These are phyloP conservation scores for Metridium senile DNA, from an alignment of 92 coral and sea anemone species.

Conservation along the genomic window DNA sequence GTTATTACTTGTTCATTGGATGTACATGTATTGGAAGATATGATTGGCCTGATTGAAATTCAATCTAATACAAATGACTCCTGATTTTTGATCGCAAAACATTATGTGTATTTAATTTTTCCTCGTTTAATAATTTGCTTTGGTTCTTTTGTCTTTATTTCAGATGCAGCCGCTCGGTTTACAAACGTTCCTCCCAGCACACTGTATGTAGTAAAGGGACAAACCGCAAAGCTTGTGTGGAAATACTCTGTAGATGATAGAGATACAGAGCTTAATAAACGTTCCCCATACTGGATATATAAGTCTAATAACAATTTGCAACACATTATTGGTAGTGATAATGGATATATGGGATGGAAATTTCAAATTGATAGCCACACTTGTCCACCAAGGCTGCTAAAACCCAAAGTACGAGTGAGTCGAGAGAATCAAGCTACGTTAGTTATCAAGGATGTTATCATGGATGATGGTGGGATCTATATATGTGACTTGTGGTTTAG, in stretches of 20 bases:
- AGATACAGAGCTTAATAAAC: neutral
- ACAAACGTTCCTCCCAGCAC: neutral
- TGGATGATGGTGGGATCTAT: neutral
- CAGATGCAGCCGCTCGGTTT: neutral
- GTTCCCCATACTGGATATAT: neutral
- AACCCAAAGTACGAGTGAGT: neutral
- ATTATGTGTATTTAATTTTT: too few species aligned
- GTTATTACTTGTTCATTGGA: too few species aligned
- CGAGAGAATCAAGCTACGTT: neutral
- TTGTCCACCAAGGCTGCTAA: neutral
- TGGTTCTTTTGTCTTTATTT: too few species aligned
- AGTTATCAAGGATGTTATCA: neutral
- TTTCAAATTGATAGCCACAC: neutral
- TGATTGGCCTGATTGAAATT: too few species aligned
- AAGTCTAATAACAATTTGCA: neutral
- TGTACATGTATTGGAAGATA: too few species aligned
- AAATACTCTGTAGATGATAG: neutral
- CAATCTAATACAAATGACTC: too few species aligned
- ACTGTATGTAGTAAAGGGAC: neutral
- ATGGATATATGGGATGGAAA: neutral
- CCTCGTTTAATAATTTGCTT: too few species aligned
- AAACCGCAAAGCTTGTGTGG: neutral
- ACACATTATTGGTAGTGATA: neutral
- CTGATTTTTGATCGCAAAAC: too few species aligned
- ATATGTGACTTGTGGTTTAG: neutral